These are phyloP conservation scores for Pristionchus pacificus DNA, from an alignment of 1,140 invertebrate genomes.

Conservation along the genomic window DNA sequence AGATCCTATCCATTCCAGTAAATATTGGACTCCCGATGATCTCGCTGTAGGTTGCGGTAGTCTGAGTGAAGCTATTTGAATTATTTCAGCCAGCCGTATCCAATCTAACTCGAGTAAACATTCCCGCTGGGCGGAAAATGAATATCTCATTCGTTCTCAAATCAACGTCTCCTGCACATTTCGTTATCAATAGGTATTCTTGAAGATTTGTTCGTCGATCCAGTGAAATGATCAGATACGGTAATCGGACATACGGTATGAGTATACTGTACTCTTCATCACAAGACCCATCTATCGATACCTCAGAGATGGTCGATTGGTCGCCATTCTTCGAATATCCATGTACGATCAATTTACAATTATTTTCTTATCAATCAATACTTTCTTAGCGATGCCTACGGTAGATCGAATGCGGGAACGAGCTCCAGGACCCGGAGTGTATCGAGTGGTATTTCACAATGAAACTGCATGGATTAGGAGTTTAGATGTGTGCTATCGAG, in stretches of 20 bases:
- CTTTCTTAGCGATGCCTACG: slow-evolving; percentile 28
- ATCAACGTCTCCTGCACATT: slow-evolving; percentile 19
- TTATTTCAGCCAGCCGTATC: slow-evolving; percentile 15
- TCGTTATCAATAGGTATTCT: slow-evolving; percentile 27
- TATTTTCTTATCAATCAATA: background rate
- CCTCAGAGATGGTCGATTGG: slow-evolving; percentile 14
- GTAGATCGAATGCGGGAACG: slow-evolving; percentile 26
- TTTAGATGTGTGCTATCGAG: background rate
- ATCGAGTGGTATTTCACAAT: slow-evolving; percentile 35
- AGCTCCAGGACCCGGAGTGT: slow-evolving; percentile 32
- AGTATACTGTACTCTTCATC: slow-evolving; percentile 27
- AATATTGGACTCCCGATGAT: background rate
- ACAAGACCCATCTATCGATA: slow-evolving; percentile 8
- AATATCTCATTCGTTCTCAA: slow-evolving; percentile 24
- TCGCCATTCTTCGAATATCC: slow-evolving; percentile 40
- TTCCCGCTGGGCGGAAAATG: slow-evolving; percentile 18
- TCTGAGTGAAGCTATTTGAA: background rate
- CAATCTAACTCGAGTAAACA: slow-evolving; percentile 13
- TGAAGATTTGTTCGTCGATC: slow-evolving; percentile 1
- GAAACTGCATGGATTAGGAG: slow-evolving; percentile 6
- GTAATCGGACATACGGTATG: slow-evolving; percentile 36
- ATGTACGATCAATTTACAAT: background rate
- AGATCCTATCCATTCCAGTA: background rate
- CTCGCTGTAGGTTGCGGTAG: background rate
- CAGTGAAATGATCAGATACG: slow-evolving; percentile 23